Base-by-base conservation (phyloP, 2,888 invertebrate species). In the Quadroppia sp. region DNA sequence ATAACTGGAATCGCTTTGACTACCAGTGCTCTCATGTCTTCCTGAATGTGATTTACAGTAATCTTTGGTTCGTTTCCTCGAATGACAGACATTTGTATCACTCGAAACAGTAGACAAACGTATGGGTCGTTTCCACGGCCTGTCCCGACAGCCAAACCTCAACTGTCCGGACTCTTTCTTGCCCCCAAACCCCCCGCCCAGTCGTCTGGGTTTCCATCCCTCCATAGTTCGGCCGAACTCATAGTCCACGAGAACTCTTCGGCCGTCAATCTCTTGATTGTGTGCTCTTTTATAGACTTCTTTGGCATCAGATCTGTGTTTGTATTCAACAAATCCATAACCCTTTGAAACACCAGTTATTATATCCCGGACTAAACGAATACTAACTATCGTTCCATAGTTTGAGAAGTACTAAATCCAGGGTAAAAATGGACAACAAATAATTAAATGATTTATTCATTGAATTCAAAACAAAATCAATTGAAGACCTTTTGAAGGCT, bases 121-220 rank as follows among this genome's bases (percentile, higher is more conserved):
- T 61, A 80, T 79, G 1, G 83, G 83, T 76, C 80, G 82, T 70
- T 80, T 87, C 80, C 91, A 93, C 0, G 91, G 91, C 78, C 90
- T 84, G 73, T 89, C 89, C 78, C 87, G 86, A 64, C 94, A 89
- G 0, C 94, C 94, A 84, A 94, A 94, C 75, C 94, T 83, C 56
- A 94, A 84, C 81, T 94, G 94, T 0, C 94, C 94, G 0, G 93
- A 90, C 82, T 91, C 90, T 80, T 90, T 92, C 77, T 86, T 87
- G 0, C 94, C 94, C 3, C 92, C 92, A 80, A 92, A 89, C 17
- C 94, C 94, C 20, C 94, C 94, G 85, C 85, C 94, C 7, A 93
- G 83, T 77, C 94, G 83, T 77, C 94, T 85, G 2, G 94, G 94
- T 80, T 88, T 87, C 94, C 94, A 94, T 1, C 91, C 91, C 17